Base-by-base conservation (phyloP, 1,140 invertebrate genomes). In the Drosophila yakuba region DNA sequence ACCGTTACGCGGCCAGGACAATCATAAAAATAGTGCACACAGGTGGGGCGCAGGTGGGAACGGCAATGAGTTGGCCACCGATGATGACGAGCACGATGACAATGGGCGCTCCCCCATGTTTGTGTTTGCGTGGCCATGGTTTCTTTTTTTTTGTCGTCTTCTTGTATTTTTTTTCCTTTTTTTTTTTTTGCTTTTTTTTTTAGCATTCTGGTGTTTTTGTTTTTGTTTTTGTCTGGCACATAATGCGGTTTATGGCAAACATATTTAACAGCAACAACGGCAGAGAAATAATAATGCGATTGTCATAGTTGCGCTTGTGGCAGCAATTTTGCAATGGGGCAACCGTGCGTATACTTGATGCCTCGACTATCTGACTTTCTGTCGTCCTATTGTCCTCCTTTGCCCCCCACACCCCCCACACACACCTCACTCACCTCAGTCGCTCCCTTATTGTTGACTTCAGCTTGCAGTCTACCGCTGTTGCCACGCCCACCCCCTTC, bases 341-440 rank as follows among this genome's bases (percentile, higher is more conserved):
- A 62, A 58, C 73, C 23, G 61, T 75, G 73, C 73, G 73, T 75
- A 75, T 75, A 73, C 73, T 56, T 75, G 74, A 75, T 75, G 71
- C 51, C 28, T 43, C 11, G 35, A 38, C 58, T 74, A 47, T 73
- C 28, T 61, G 41, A 39, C 66, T 67, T 38, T 61, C 17, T 38
- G 14, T 43, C 10, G 28, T 14, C 14, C 11, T n/a, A 23, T 28
- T 58, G 15, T 32, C 39, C 15, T 35, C 4, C 1, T 36, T 41
- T 14, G 4, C 15, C 39, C 17, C 35, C 14, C 20, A 2, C 2
- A 1, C 20, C 20, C 20, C 20, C 17, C 17, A 0, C 17, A 17
- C 1, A 0, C 17, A 17, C 17, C 20, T 1, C 20, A 20, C 1
- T 2, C 20, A 25, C 41, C 6, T 6, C 35, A 2, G 8, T 5